Base-by-base conservation (phyloP, 1,140 invertebrate genomes). In the Lepidurus couesii region DNA sequence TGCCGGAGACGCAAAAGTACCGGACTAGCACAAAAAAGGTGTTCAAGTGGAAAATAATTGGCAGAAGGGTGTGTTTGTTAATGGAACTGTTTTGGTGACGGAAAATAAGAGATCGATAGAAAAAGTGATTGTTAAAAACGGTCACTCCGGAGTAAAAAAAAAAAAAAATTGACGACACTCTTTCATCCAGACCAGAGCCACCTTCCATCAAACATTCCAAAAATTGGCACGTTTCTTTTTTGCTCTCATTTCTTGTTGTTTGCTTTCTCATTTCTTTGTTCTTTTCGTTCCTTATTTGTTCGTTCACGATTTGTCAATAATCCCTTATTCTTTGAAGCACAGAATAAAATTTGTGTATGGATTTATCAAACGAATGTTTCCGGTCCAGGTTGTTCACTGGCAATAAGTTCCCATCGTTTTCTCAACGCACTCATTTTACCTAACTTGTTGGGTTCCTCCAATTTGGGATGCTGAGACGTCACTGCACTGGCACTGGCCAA, bases 401-500 rank as follows among this genome's bases (percentile, higher is more conserved):
- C 91, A 82, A 94, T 94, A 42, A 94, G 85, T 84, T 94, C 92
- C 75, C 91, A 89, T 73, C 92, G 87, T 84, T 94, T 94, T 88
- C 93, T 94, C 2, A 93, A 88, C 26, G 88, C 88, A 44, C 85
- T 86, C 42, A 75, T 73, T 80, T 21, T 53, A 45, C 77, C 53
- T n/a, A 81, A 9, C 81, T 81, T n/a, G 82, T 82, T n/a, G 82
- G 44, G 44, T 16, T 80, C 82, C 77, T 82, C 82, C 81, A 82
- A 77, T 84, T 84, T 80, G 85, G 79, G 81, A 83, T 42, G 79
- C 76, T 77, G 80, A 76, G 16, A 76, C 65, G 79, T 45, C 16
- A 74, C 75, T 44, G 78, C 43, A 47, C 73, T 74, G 79, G 16
- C 42, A 74, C 43, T 16, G 77, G 73, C 34, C 77, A 21, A 42